Base-by-base conservation (phyloP, 1,140 invertebrate genomes). In the Acromyrmex heyeri region DNA sequence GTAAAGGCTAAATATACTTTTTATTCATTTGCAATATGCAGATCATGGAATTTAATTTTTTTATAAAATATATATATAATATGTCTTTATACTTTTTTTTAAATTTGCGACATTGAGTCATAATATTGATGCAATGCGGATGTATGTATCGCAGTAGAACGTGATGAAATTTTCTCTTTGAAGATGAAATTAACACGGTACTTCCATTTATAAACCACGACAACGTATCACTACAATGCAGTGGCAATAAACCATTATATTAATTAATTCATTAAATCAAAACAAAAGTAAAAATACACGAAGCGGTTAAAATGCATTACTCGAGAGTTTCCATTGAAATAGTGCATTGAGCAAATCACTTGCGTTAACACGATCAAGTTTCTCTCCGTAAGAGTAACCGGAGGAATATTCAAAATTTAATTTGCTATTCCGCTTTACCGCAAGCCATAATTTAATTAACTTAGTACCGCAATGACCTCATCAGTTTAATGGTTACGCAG, bases 381-480 rank as follows among this genome's bases (percentile, higher is more conserved):
- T 70, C 7, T 10, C 55, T 61, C 27, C 48, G 3, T 48, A 44
- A 38, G 55, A 61, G 38, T 73, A 82, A 61, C 24, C 24, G 38
- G 24, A 69, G 77, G 21, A 82, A 61, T 3, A 50, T 53, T 67
- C 48, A 67, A 67, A 67, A 83, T 73, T 83, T 83, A 61, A 83
- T 73, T 83, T 61, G 44, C n/a, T 14, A 73, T 83, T 62, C 48
- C 57, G 38, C 18, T 61, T 83, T 64, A 61, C 79, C 79, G 67
- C 53, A 61, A 14, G 18, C 55, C 18, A 73, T 61, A 73, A 83
- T 83, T 61, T 73, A 83, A 83, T 83, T 73, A 83, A 44, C 38
- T 27, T 75, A 73, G 38, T 14, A 34, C 69, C 21, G 55, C 69
- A 62, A 65, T 18, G 44, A 62, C 55, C 55, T 75, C 55, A 61